These are phyloP conservation scores for Hypsopygia costalis DNA, from an alignment of 2,888 invertebrate species.

Conservation along the genomic window DNA sequence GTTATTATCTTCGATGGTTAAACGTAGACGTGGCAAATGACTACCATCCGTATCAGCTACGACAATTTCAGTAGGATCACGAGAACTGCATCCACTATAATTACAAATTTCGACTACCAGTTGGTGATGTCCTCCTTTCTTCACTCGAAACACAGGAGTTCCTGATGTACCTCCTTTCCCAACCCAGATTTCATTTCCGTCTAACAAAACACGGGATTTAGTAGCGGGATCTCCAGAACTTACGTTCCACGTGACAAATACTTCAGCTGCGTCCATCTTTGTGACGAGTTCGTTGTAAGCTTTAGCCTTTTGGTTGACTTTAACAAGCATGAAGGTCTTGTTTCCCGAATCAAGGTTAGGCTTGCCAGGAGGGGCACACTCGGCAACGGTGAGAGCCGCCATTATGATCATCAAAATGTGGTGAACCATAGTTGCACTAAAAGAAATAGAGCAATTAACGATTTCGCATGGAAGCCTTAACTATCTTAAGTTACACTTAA, in stretches of 20 bases:
- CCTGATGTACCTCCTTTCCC: too few relatives aligned
- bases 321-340: conserved; percentile 66
- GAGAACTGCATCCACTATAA: conserved; percentile 59
- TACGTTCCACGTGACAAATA: conserved; percentile 65
- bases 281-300: conserved; percentile 72
- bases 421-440: conserved; percentile 65
- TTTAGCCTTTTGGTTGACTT: conserved; percentile 73
- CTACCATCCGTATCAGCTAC: conserved; percentile 76
- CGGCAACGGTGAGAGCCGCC: conserved; percentile 39
- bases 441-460: conserved; percentile 35
- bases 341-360: conserved; percentile 72
- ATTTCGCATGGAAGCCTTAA: too few relatives aligned
- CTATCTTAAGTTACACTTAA: too few relatives aligned
- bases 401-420: conserved; percentile 46
- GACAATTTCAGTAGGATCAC: conserved; percentile 63
- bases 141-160: too few relatives aligned
- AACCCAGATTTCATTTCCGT: too few relatives aligned
- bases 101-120: conserved; percentile 71
- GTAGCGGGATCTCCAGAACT: too few relatives aligned
- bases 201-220: too few relatives aligned
- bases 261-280: conserved; percentile 52
- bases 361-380: too few relatives aligned
- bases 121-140: conserved; percentile 67
- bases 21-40: conserved; percentile 65
- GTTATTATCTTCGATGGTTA: conserved; percentile 59